Evolutionary conservation across 1,140 invertebrate genomes (phyloP).

Genomic region (Popillia japonica): DNA sequence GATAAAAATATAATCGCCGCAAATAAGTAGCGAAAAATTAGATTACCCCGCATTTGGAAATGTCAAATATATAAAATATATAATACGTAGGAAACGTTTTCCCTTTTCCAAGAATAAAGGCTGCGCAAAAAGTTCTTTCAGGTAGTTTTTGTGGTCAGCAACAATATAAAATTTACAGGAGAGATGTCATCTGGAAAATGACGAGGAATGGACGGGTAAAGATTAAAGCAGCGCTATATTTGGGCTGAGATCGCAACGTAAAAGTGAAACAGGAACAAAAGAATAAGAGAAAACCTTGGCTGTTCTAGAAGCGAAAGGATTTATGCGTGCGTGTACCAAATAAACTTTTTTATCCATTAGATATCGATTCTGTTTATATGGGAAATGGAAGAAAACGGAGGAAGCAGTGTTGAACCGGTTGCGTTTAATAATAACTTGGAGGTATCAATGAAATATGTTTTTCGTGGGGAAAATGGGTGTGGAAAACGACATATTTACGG

Average conservation of each 20-base stretch:
- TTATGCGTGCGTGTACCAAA: slow-evolving; percentile 25
- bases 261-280: slow-evolving; percentile 16
- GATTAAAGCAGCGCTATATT: slow-evolving; percentile 27
- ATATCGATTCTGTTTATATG: slow-evolving; percentile 24
- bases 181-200: slow-evolving; percentile 30
- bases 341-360: slow-evolving; percentile 32
- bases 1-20: slow-evolving; percentile 24
- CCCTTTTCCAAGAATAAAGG: slow-evolving; percentile 26
- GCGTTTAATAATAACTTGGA: slow-evolving; percentile 35
- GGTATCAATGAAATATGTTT: slow-evolving; percentile 35
- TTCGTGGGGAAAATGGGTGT: slow-evolving; percentile 32
- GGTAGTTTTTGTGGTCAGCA: slow-evolving; percentile 24
- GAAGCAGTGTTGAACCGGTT: not conserved
- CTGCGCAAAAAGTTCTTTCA: not conserved
- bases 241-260: not conserved
- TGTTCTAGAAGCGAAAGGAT: not conserved
- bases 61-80: slow-evolving; percentile 27
- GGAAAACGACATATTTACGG: not conserved
- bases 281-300: too few species aligned
- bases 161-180: slow-evolving; percentile 31
- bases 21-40: slow-evolving; percentile 24
- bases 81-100: slow-evolving; percentile 19
- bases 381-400: not conserved
- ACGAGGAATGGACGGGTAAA: slow-evolving; percentile 30
- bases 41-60: slow-evolving; percentile 1